Conservation (phyloP, 2,888 invertebrate species). For the Mylabris sibirica region DNA sequence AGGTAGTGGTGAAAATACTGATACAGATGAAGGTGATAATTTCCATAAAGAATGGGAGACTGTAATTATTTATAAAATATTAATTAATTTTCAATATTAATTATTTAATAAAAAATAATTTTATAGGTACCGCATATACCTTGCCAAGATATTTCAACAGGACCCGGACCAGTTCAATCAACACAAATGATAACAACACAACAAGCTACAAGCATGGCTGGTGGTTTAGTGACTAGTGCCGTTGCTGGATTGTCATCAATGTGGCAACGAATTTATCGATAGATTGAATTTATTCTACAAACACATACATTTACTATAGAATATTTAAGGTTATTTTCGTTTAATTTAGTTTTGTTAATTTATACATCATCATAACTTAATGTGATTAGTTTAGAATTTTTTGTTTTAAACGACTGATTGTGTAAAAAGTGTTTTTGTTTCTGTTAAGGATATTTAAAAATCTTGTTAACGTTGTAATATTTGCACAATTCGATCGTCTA, state of each 20-base stretch:
- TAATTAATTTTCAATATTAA: background rate
- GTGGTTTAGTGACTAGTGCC: conserved; percentile 81
- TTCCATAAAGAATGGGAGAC: conserved; percentile 84
- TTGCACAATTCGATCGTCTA: conserved; percentile 8
- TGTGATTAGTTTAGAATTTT: background rate
- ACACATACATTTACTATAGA: too few relatives aligned
- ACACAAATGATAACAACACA: conserved; percentile 58
- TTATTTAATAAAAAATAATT: conserved; percentile 11
- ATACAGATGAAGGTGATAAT: conserved; percentile 76
- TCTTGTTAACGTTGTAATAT: background rate
- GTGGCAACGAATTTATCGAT: conserved; percentile 64
- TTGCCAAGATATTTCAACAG: conserved; percentile 62
- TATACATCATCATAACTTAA: conserved; percentile 3
- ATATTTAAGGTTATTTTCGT: background rate
- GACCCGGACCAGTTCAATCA: conserved; percentile 51
- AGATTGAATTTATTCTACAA: conserved; percentile 41
- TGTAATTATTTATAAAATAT: conserved; percentile 60
- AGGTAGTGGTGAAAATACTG: conserved; percentile 68
- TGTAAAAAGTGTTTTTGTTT: background rate
- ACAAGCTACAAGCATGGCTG: conserved; percentile 68
- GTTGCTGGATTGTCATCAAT: conserved; percentile 84
- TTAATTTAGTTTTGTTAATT: background rate
- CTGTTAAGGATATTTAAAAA: background rate
- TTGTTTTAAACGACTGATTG: background rate
- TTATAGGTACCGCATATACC: conserved; percentile 65